Conservation (phyloP, 2,888 invertebrate species). For the Drosophila parthenogenetica region DNA sequence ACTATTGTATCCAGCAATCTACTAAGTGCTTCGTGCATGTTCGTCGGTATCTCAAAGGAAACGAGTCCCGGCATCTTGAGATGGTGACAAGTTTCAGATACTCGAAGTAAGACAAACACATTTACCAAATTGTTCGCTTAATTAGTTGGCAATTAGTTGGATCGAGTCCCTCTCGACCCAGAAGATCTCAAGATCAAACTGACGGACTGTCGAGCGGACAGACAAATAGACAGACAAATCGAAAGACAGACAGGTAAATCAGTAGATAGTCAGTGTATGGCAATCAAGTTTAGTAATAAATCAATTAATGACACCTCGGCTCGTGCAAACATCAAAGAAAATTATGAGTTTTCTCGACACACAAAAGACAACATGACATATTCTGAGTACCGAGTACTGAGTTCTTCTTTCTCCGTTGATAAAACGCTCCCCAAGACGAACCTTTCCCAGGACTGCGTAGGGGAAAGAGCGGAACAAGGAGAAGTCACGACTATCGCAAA, state of each 20-base stretch:
- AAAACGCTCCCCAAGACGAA: constrained; percentile 37
- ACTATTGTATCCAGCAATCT: constrained; percentile 25
- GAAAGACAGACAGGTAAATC: constrained; percentile 11
- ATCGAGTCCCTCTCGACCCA: not conserved
- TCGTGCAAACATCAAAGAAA: constrained; percentile 78
- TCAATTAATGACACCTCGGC: constrained; percentile 73
- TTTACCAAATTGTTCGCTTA: constrained; percentile 60
- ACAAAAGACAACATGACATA: constrained; percentile 41
- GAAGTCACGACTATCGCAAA: constrained; percentile 16
- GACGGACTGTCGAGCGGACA: constrained; percentile 7
- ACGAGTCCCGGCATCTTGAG: constrained; percentile 14
- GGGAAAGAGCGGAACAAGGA: not conserved
- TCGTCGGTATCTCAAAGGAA: constrained; percentile 45
- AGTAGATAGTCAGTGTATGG: constrained; percentile 23
- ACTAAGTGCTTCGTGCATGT: constrained; percentile 51
- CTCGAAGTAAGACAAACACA: constrained; percentile 50
- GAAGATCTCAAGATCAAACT: constrained; percentile 34
- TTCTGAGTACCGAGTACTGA: constrained; percentile 10
- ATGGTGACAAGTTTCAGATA: constrained; percentile 35
- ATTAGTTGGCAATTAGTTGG: constrained; percentile 57
- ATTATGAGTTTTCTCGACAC: constrained; percentile 63
- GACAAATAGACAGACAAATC: not conserved
- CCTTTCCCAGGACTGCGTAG: not conserved
- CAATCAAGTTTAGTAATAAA: constrained; percentile 68
- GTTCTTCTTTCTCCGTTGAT: constrained; percentile 42